Percentiles rank a stretch among this genome's conserved stretches.
These are phyloP conservation scores for Microcebus griseorufus DNA, from an alignment of 2,113 vertebrate genomes.

Conservation along the genomic window DNA sequence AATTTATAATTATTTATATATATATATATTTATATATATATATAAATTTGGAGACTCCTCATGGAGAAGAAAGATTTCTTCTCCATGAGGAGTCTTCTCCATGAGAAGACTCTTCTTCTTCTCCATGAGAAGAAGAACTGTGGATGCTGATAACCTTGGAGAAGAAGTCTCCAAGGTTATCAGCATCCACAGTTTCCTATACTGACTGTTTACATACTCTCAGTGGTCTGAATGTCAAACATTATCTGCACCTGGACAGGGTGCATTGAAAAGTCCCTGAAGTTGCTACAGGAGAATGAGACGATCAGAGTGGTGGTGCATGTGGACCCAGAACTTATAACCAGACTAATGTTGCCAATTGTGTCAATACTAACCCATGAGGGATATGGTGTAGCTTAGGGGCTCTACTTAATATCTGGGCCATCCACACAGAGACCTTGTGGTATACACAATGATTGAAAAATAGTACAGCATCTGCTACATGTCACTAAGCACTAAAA, in stretches of 20 bases:
- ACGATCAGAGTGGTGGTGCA: not conserved
- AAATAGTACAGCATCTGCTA: not conserved
- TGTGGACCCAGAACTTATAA: not conserved
- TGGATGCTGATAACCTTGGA: too few relatives aligned
- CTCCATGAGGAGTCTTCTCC: too few relatives aligned
- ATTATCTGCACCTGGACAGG: not conserved
- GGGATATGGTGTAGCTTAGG: accelerated
- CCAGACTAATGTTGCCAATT: not conserved
- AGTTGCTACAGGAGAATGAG: not conserved
- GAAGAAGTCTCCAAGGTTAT: not conserved
- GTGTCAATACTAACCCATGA: not conserved
- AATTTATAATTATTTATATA: too few relatives aligned
- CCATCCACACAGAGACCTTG: not conserved
- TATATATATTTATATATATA: too few relatives aligned
- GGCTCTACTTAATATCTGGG: not conserved
- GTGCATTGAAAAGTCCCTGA: accelerated
- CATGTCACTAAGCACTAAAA: not conserved
- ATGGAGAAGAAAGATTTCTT: not conserved
- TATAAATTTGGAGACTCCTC: not conserved
- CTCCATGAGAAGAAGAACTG: too few relatives aligned
- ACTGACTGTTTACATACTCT: not conserved
- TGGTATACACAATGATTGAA: not conserved
- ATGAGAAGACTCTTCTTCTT: too few relatives aligned
- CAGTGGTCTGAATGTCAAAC: not conserved
- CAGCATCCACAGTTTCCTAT: not conserved